Base-by-base conservation (phyloP, 2,797 vertebrate species). In the Semotilus atromaculatus region DNA sequence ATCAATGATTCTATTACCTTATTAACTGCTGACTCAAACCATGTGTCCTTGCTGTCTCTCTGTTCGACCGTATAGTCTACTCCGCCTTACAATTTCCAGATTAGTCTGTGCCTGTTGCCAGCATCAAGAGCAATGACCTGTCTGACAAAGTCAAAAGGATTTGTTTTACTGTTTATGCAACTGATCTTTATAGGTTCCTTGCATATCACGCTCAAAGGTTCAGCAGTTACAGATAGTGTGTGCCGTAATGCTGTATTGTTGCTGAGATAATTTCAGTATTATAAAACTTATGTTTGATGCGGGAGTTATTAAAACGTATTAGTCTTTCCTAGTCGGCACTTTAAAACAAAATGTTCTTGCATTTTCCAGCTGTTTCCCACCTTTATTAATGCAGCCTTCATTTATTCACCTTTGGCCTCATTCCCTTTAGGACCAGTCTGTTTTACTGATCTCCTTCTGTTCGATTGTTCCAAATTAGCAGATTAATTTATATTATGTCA, bases 21-120 rank as follows among this genome's bases (percentile, higher is more conserved):
- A 91, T 92, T 90, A 90, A 89, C 91, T 90, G 93, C 91, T 90
- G 88, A 87, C 89, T 81, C 86, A 88, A 93, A 88, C 86, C 91
- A 90, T 84, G 85, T 82, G 79, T 80, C 67, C 80, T 85, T 83
- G 68, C 73, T 85, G 83, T 90, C 85, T 86, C 58, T 78, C 18
- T 84, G 86, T 92, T 87, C 76, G 66, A 87, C 64, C 83, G 87
- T 92, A 91, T 84, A 58, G 73, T 78, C 75, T 67, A 86, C 85
- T 84, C 29, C 7, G 77, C 83, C 19, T 67, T 38, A 77, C 83
- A 77, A 81, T 81, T 81, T 85, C 64, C 66, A 84, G 36, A 85
- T 78, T 66, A 62, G 58, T 81, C 36, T 66, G 34, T 43, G n/a
- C 36, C 34, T 16, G 23, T 62, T 85, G 55, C 82, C 86, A 85